Conservation (phyloP, 2,888 invertebrate genomes). For the Eilema griseolum region DNA sequence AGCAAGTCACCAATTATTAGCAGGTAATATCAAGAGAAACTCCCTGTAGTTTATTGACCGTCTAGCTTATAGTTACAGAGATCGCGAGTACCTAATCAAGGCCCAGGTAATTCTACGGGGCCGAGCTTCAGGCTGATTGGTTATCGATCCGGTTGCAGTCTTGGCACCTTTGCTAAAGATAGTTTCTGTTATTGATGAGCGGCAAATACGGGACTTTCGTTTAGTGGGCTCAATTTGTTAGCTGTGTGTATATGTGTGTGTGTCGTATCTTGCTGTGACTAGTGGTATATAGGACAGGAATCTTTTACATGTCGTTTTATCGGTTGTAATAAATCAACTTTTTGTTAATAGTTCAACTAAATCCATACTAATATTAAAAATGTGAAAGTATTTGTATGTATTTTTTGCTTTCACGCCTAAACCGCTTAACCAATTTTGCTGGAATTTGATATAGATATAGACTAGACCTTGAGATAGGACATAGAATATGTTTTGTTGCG, state of each 20-base stretch:
- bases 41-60: conserved; percentile 58
- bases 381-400: no score
- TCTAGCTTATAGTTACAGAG: conserved; percentile 58
- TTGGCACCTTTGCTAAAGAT: conserved; percentile 59
- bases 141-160: conserved; percentile 76
- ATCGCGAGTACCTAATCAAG: conserved; percentile 77
- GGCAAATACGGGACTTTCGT: conserved; percentile 29
- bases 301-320: no score
- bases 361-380: no score
- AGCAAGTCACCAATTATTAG: background rate
- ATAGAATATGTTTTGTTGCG: no score
- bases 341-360: no score
- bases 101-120: conserved; percentile 71
- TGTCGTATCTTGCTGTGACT: background rate
- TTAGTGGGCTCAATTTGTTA: background rate
- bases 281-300: background rate
- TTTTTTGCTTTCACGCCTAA: no score
- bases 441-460: no score
- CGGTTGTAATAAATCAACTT: background rate
- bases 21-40: conserved; percentile 24
- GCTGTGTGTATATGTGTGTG: background rate
- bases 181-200: conserved; percentile 62
- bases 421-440: no score
- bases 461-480: no score
- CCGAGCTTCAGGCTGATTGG: conserved; percentile 70